Evolutionary conservation across 2,888 invertebrate species (phyloP).

Genomic region (Mythimna albipuncta): DNA sequence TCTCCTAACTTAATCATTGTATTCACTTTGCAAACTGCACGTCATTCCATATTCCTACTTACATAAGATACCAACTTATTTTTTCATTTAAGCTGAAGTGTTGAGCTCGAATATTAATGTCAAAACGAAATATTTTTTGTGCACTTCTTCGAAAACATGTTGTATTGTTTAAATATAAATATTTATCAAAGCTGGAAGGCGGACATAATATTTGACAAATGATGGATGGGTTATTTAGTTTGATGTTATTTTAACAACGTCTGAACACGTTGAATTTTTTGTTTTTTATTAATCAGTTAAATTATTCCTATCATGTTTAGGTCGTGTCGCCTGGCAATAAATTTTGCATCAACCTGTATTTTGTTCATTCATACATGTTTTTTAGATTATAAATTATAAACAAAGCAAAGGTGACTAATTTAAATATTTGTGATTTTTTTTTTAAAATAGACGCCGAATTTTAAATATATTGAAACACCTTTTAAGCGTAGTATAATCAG

Average conservation of each 20-base stretch:
- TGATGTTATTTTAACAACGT: slow-evolving; percentile 43
- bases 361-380: not conserved
- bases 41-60: slow-evolving; percentile 35
- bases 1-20: slow-evolving; percentile 30
- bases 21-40: slow-evolving; percentile 35
- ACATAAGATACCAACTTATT: slow-evolving; percentile 15
- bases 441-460: too few relatives aligned
- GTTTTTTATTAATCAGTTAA: slow-evolving; percentile 25
- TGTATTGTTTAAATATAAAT: slow-evolving; percentile 44
- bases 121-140: slow-evolving; percentile 24
- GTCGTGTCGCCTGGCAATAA: slow-evolving; percentile 9
- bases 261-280: slow-evolving; percentile 15
- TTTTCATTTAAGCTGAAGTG: slow-evolving; percentile 18
- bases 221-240: slow-evolving; percentile 49
- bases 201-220: slow-evolving; percentile 57
- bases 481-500: too few relatives aligned
- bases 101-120: slow-evolving; percentile 18
- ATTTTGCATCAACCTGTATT: not conserved
- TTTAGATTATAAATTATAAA: too few relatives aligned
- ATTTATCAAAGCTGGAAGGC: slow-evolving; percentile 42
- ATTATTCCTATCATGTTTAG: slow-evolving; percentile 13
- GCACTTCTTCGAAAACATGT: slow-evolving; percentile 28
- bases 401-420: too few relatives aligned
- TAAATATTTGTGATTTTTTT: too few relatives aligned
- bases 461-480: too few relatives aligned